phyloP scores from a whole-genome alignment of 2,888 invertebrate species.

The Eudemis profundana region DNA sequence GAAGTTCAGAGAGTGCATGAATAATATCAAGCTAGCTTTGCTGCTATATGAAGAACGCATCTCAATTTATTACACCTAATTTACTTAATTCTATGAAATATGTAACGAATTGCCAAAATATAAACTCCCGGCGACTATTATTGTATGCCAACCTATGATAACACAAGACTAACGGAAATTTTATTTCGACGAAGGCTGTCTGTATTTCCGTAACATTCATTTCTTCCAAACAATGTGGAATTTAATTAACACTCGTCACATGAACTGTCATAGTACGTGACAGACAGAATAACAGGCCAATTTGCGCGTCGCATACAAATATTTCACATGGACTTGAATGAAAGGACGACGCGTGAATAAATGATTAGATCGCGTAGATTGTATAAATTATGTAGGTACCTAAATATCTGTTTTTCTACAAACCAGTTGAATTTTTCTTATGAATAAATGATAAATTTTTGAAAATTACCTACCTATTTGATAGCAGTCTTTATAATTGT shows the following conservation, averaged over 20 bases:
- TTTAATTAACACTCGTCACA: slow-evolving; percentile 38
- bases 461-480: too few relatives aligned
- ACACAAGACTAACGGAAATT: background rate
- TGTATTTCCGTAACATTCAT: slow-evolving; percentile 15
- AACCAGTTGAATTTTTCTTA: background rate
- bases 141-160: background rate
- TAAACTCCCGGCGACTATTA: too few relatives aligned
- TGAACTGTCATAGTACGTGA: slow-evolving; percentile 30
- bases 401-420: background rate
- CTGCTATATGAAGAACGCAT: too few relatives aligned
- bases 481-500: too few relatives aligned
- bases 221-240: slow-evolving; percentile 32
- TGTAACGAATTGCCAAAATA: too few relatives aligned
- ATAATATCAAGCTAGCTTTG: too few relatives aligned
- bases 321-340: slow-evolving; percentile 17
- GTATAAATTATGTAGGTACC: background rate
- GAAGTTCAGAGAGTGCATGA: too few relatives aligned
- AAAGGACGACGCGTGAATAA: slow-evolving; percentile 1
- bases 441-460: too few relatives aligned
- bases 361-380: slow-evolving; percentile 2
- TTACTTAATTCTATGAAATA: too few relatives aligned
- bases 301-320: slow-evolving; percentile 39
- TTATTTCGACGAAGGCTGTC: background rate
- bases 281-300: slow-evolving; percentile 35
- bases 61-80: too few relatives aligned